These are phyloP conservation scores for Eupelmus urozonus DNA, from an alignment of 2,888 invertebrate species.

Conservation along the genomic window DNA sequence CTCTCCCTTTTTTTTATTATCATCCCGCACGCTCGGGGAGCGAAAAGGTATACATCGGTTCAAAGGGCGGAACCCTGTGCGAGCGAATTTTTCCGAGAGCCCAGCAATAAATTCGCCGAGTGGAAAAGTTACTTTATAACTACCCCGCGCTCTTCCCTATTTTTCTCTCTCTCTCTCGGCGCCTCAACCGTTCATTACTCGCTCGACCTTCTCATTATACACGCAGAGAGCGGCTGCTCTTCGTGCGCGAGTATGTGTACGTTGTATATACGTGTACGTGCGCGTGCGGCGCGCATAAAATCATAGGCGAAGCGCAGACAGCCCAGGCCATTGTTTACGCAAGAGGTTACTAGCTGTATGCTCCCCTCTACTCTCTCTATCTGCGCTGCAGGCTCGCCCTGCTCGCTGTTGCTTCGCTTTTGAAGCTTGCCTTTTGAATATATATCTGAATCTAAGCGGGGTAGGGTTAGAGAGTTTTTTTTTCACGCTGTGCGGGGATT, in stretches of 20 bases:
- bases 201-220: not conserved
- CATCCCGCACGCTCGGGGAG: no score
- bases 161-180: conserved; percentile 39
- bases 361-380: conserved; percentile 38
- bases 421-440: no score
- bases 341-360: conserved; percentile 63
- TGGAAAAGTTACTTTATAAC: conserved; percentile 56
- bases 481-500: no score
- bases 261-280: conserved; percentile 10
- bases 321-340: conserved; percentile 77
- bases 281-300: conserved; percentile 47
- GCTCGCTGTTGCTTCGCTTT: not conserved
- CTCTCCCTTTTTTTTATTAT: no score
- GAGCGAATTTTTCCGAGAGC: conserved; percentile 29
- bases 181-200: conserved; percentile 55
- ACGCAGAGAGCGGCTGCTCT: no score
- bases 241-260: no score
- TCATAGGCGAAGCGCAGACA: conserved; percentile 66
- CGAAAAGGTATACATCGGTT: not conserved
- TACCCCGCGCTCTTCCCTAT: conserved; percentile 26
- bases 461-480: no score
- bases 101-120: conserved; percentile 53
- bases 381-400: not conserved
- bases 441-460: no score
- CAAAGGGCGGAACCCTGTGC: not conserved